Evolutionary conservation across 2,797 vertebrate genomes (phyloP).

Genomic region (Tapera naevia): DNA sequence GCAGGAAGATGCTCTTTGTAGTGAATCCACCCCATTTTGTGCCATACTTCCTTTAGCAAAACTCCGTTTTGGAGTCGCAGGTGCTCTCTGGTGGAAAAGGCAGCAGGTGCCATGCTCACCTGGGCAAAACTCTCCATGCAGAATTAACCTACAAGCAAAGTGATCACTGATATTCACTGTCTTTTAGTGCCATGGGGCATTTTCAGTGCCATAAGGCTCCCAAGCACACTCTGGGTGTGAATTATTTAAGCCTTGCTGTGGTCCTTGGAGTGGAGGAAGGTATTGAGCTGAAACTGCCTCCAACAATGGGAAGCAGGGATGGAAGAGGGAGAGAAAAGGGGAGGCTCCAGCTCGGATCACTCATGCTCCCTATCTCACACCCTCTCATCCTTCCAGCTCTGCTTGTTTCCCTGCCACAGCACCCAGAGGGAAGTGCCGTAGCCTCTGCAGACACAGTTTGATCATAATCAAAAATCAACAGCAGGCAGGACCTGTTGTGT

Average conservation of each 20-base stretch:
- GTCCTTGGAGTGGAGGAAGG: background rate
- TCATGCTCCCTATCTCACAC: background rate
- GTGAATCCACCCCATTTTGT: background rate
- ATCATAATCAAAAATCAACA: background rate
- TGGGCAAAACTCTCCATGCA: background rate
- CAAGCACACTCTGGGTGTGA: background rate
- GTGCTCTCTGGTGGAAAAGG: background rate
- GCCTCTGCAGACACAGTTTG: background rate
- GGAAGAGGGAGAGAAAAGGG: conserved; percentile 27
- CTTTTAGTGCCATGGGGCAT: background rate
- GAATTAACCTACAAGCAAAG: background rate
- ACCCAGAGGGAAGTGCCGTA: background rate
- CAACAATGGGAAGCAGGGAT: conserved; percentile 23
- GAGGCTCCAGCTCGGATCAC: background rate
- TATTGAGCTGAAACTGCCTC: background rate
- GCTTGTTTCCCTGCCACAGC: conserved; percentile 37
- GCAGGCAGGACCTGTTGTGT: conserved; percentile 65
- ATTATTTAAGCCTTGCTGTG: background rate
- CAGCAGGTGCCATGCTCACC: background rate
- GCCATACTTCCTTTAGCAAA: background rate
- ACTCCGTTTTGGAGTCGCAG: fast-evolving
- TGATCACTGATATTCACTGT: fast-evolving
- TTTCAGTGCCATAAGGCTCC: background rate
- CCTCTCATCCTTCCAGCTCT: conserved; percentile 51
- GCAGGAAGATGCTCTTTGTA: background rate